Evolutionary conservation across 2,797 vertebrate genomes (phyloP).

Genomic region (Enteromius treurensis): DNA sequence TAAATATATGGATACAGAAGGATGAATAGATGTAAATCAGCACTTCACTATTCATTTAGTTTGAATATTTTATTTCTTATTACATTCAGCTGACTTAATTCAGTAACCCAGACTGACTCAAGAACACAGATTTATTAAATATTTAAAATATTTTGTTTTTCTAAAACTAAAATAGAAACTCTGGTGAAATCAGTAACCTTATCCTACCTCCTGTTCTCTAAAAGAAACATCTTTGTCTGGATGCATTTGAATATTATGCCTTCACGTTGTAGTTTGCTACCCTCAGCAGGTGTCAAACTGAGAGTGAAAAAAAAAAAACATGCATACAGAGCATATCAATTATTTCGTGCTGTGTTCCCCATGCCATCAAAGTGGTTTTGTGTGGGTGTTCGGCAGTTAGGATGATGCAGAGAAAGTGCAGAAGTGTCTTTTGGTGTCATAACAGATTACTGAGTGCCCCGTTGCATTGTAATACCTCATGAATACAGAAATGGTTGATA

Average conservation of each 20-base stretch:
- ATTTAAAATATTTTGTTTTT: constrained; percentile 1
- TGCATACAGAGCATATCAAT: constrained; percentile 16
- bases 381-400: constrained; percentile 40
- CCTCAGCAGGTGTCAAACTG: not conserved
- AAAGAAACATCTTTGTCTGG: constrained; percentile 2
- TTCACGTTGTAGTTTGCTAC: not conserved
- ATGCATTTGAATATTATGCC: not conserved
- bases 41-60: not conserved
- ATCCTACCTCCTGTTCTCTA: constrained; percentile 9
- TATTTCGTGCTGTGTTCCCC: constrained; percentile 13
- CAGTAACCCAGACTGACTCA: not conserved
- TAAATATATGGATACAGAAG: not conserved
- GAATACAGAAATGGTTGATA: constrained; percentile 10
- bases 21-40: not conserved
- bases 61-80: not conserved
- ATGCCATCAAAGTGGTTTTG: constrained; percentile 14
- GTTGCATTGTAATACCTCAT: constrained; percentile 10
- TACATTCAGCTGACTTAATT: not conserved
- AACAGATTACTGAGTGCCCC: not conserved
- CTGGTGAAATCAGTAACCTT: constrained; percentile 4
- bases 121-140: not conserved
- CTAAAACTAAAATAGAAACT: not conserved
- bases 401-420: constrained; percentile 21
- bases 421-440: constrained; percentile 36
- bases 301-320: constrained; percentile 11